Evolutionary conservation across 2,888 invertebrate genomes (phyloP), one percentile per base, ranked within the genome.

Genomic region (Agrochola macilenta): DNA sequence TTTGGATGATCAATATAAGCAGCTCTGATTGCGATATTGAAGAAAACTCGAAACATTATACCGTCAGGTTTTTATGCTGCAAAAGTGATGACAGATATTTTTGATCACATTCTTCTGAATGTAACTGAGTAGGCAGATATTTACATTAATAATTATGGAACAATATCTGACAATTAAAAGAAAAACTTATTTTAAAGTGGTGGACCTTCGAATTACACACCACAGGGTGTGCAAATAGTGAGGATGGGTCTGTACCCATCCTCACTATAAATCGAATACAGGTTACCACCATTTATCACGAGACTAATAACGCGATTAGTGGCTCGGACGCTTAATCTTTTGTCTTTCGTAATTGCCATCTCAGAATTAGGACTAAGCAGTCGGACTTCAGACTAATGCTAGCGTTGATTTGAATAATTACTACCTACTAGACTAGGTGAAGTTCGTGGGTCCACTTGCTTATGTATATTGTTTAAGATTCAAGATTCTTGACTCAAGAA

Each of bases 341-440:
- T 66, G 82, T 82, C 58, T 54, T 14, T 17, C 2, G 0, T 82
- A 77, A 82, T 77, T 54, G 14, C 54, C 35, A n/a, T 61, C 82
- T 52, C n/a, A 61, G 65, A 57, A 77, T 66, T 66, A 46, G 58
- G 11, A 52, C 46, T 63, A 49, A 74, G 81, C 35, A 64, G 23
- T 81, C 7, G 11, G 26, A 63, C 52, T 60, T n/a, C 11, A 39
- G 26, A 14, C 23, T 46, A 7, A 35, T 26, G 35, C 77, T 58
- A 54, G 26, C 35, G 65, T 61, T 61, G 54, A 82, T 82, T 79
- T 82, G 65, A 79, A 79, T 79, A 82, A 66, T 82, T 26, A 65
- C 35, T 26, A 8, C 9, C 9, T 23, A 14, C 5, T 30, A 8
- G 2, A 63, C 74, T 57, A 49, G 2, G 20, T 49, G 0, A 0